These are phyloP conservation scores for Rhogogaster chlorosoma DNA, from an alignment of 2,888 invertebrate genomes.

Conservation along the genomic window DNA sequence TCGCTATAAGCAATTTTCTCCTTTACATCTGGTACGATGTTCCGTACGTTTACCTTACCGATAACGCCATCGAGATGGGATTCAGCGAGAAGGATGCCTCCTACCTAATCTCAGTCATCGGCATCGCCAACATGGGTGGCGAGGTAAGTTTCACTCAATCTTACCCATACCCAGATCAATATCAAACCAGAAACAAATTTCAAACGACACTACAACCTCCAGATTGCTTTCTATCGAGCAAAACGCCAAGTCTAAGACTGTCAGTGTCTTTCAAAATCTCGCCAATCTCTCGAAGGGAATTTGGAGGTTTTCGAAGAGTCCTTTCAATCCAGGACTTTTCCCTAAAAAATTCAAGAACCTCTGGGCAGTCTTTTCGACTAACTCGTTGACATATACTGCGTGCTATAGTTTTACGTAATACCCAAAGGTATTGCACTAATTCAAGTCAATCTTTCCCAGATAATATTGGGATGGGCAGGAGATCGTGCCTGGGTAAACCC, in stretches of 20 bases:
- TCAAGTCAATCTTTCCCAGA: slow-evolving; percentile 78
- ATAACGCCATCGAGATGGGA: slow-evolving; percentile 87
- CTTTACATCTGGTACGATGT: slow-evolving; percentile 96
- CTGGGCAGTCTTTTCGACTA: background rate
- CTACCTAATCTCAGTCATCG: slow-evolving; percentile 92
- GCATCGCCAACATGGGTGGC: slow-evolving; percentile 92
- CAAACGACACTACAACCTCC: too few species aligned
- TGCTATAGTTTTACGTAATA: too few species aligned
- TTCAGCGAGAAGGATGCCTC: slow-evolving; percentile 87
- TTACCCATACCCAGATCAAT: slow-evolving; percentile 79
- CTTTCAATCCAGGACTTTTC: background rate
- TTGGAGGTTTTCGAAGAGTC: background rate
- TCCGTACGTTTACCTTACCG: slow-evolving; percentile 94
- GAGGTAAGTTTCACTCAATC: slow-evolving; percentile 86
- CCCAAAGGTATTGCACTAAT: background rate
- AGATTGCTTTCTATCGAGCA: background rate
- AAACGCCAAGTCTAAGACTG: background rate
- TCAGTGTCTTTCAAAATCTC: background rate
- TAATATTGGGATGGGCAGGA: slow-evolving; percentile 92
- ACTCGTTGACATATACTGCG: background rate
- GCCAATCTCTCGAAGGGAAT: background rate
- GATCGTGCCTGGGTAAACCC: slow-evolving; percentile 90
- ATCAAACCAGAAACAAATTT: background rate
- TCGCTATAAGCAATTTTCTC: slow-evolving; percentile 93
- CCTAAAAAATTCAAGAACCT: background rate